Percentiles rank a stretch among this genome's conserved stretches.
Conservation (phyloP, 2,113 vertebrate species). For the Mellivora capensis region DNA sequence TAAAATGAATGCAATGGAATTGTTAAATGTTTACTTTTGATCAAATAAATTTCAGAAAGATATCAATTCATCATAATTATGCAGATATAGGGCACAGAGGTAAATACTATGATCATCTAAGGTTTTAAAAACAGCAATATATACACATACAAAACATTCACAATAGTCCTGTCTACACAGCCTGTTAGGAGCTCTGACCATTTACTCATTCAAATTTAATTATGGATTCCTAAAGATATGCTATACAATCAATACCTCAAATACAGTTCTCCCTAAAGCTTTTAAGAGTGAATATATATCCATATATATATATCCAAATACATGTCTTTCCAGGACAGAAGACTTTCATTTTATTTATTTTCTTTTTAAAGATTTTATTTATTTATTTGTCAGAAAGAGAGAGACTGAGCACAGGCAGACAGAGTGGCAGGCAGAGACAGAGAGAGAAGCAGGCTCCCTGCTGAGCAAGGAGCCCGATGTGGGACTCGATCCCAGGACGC, state of each 20-base stretch:
- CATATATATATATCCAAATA: not conserved
- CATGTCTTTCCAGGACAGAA: not conserved
- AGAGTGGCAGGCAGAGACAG: no score
- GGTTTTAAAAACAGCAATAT: slow-evolving; percentile 21
- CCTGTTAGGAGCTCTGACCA: not conserved
- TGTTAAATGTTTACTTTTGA: slow-evolving; percentile 33
- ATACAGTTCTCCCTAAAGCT: not conserved
- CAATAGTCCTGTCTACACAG: not conserved
- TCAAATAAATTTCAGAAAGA: slow-evolving; percentile 28
- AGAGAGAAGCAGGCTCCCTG: no score
- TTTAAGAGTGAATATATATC: not conserved
- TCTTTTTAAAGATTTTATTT: no score
- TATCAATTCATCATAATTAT: not conserved
- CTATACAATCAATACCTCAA: not conserved
- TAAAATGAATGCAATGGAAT: not conserved
- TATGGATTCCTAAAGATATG: not conserved
- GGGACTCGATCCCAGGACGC: no score
- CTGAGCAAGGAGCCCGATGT: no score
- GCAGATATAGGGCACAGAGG: not conserved
- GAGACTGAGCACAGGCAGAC: no score
- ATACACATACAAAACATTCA: not conserved
- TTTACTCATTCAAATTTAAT: not conserved
- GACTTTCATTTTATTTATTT: slow-evolving; percentile 7
- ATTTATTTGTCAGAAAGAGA: no score
- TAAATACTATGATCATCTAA: not conserved